A percentile compares a stretch with the other conserved stretches of the same genome.
phyloP scores from a whole-genome alignment of 2,797 vertebrate species.

The Gobionotothen gibberifrons region DNA sequence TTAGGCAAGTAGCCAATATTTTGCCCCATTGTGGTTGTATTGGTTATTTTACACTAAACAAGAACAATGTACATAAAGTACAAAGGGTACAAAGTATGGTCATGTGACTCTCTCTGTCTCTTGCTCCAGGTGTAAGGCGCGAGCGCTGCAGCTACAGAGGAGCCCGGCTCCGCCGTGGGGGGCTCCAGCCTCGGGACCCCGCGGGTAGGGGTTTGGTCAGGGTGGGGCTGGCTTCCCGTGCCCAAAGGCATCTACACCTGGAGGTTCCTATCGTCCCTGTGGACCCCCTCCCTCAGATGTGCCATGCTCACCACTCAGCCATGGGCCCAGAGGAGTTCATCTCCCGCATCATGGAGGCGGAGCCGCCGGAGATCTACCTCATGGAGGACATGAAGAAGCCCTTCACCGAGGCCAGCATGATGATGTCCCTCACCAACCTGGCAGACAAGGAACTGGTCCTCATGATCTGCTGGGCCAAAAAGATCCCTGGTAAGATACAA shows the following conservation, averaged over 20 bases:
- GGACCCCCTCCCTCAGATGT: conserved; percentile 62
- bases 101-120: background rate
- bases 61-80: background rate
- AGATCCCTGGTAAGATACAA: conserved; percentile 78
- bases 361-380: conserved; percentile 91
- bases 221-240: conserved; percentile 58
- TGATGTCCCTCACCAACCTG: conserved; percentile 97
- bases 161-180: conserved; percentile 83
- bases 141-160: conserved; percentile 92
- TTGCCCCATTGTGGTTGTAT: background rate
- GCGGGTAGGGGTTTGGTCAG: conserved; percentile 49
- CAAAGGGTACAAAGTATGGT: background rate
- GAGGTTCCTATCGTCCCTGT: conserved; percentile 62
- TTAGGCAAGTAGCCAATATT: no score
- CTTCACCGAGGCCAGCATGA: conserved; percentile 95
- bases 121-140: conserved; percentile 86
- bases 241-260: conserved; percentile 72
- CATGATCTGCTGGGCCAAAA: conserved; percentile 92
- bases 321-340: conserved; percentile 93
- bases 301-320: conserved; percentile 61
- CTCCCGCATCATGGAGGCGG: conserved; percentile 91
- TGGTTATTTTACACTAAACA: background rate
- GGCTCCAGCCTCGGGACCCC: conserved; percentile 71
- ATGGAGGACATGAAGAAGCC: conserved; percentile 91
- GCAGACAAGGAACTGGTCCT: conserved; percentile 96